phyloP scores from a whole-genome alignment of 2,888 invertebrate species.

The Stramonita haemastoma region DNA sequence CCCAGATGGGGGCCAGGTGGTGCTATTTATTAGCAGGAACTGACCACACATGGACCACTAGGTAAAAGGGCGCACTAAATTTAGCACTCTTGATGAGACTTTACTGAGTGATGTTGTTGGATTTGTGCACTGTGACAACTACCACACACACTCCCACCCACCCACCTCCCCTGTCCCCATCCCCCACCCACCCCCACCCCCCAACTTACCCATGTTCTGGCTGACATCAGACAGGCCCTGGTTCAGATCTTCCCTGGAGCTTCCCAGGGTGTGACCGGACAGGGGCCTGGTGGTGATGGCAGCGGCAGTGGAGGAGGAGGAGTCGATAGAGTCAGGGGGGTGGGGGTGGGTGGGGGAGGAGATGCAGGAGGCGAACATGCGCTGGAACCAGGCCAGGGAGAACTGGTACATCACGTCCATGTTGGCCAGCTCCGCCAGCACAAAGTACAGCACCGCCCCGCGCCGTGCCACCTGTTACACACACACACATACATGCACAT shows the following conservation, averaged over 20 bases:
- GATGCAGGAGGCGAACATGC: slow-evolving; percentile 74
- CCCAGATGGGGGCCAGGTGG: no score
- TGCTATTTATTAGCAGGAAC: no score
- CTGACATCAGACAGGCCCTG: neutral
- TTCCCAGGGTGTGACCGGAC: slow-evolving; percentile 11
- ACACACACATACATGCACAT: slow-evolving; percentile 1
- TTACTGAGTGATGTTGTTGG: no score
- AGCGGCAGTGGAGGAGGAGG: slow-evolving; percentile 23
- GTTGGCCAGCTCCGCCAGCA: slow-evolving; percentile 73
- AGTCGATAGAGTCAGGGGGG: slow-evolving; percentile 23
- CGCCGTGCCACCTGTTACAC: slow-evolving; percentile 73
- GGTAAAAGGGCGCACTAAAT: no score
- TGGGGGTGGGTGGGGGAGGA: slow-evolving; percentile 38
- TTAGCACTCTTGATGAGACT: no score
- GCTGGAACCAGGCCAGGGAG: slow-evolving; percentile 77
- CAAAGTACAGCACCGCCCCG: slow-evolving; percentile 77
- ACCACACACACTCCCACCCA: no score
- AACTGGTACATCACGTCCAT: slow-evolving; percentile 78
- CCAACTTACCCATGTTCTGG: slow-evolving; percentile 25
- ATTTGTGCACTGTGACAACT: no score
- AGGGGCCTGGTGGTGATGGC: slow-evolving; percentile 40
- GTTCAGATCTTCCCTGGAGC: slow-evolving; percentile 27
- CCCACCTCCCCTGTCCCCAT: no score
- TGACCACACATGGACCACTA: no score
- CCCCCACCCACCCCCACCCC: neutral